phyloP scores from a whole-genome alignment of 2,113 vertebrate species.

The Nothoprocta pentlandii region DNA sequence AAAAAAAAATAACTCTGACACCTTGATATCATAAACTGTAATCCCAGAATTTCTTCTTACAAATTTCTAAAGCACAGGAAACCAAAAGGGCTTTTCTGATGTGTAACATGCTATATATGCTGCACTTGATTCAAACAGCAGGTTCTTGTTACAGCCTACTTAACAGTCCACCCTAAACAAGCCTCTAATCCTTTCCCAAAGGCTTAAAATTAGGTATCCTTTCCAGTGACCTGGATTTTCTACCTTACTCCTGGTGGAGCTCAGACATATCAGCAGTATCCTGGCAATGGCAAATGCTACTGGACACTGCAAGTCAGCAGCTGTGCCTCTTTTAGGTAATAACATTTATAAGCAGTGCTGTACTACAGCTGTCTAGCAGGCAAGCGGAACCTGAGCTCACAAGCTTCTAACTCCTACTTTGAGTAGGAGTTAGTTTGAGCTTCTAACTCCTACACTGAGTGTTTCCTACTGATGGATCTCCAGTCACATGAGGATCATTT shows the following conservation, averaged over 20 bases:
- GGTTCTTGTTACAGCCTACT: background rate
- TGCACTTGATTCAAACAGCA: background rate
- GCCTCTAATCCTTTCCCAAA: background rate
- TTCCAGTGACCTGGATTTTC: background rate
- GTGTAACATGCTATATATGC: background rate
- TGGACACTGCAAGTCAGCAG: background rate
- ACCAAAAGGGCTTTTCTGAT: background rate
- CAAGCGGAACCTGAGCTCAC: background rate
- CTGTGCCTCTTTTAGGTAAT: slow-evolving; percentile 32
- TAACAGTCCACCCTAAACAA: background rate
- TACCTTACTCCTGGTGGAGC: background rate
- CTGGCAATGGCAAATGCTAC: background rate
- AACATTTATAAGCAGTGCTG: slow-evolving; percentile 15
- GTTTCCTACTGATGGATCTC: slow-evolving; percentile 16
- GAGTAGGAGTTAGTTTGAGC: background rate
- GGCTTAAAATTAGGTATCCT: background rate
- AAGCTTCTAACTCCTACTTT: background rate
- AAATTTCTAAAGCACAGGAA: background rate
- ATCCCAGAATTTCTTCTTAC: background rate
- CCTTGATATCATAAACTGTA: background rate
- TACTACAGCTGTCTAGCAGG: background rate
- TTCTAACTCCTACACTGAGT: background rate
- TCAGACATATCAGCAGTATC: background rate
- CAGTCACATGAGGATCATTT: background rate
- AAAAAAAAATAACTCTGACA: background rate